A percentile compares a stretch with the other conserved stretches of the same genome.
Conservation (phyloP, 2,797 vertebrate species). For the Anguilla obscura region DNA sequence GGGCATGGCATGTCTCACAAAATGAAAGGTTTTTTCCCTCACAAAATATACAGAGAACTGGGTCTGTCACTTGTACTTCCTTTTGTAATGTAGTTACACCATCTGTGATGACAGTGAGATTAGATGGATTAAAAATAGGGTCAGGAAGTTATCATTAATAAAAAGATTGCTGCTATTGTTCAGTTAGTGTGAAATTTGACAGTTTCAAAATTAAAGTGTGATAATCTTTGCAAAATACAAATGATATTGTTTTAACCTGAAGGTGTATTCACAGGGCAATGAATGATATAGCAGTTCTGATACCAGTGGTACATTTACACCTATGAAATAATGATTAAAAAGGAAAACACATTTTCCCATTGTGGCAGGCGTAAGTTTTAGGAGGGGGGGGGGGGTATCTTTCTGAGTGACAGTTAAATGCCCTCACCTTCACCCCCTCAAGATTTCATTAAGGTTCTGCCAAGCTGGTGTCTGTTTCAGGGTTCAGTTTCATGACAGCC, state of each 20-base stretch:
- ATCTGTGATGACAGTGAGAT: not conserved
- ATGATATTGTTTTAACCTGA: not conserved
- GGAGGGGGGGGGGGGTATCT: slow-evolving; percentile 11
- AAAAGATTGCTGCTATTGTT: not conserved
- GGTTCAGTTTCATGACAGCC: slow-evolving; percentile 76
- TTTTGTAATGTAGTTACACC: not conserved
- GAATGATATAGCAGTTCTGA: not conserved
- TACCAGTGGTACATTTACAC: not conserved
- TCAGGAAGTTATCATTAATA: not conserved
- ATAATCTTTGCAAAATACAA: not conserved
- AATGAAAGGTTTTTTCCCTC: slow-evolving; percentile 35
- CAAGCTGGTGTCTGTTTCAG: slow-evolving; percentile 74
- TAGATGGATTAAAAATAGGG: not conserved
- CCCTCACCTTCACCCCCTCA: slow-evolving; percentile 77
- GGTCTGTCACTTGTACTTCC: not conserved
- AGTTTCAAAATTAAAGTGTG: not conserved
- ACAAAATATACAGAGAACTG: slow-evolving; percentile 39
- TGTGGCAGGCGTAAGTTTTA: not conserved
- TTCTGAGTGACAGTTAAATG: slow-evolving; percentile 57
- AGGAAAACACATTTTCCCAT: not conserved
- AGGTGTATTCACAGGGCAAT: not conserved
- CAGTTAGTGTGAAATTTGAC: not conserved
- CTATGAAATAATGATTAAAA: not conserved
- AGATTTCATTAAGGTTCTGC: slow-evolving; percentile 80
- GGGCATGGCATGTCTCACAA: slow-evolving; percentile 50